These are phyloP conservation scores for Lepidurus couesii DNA, from an alignment of 1,140 invertebrate species.

Conservation along the genomic window DNA sequence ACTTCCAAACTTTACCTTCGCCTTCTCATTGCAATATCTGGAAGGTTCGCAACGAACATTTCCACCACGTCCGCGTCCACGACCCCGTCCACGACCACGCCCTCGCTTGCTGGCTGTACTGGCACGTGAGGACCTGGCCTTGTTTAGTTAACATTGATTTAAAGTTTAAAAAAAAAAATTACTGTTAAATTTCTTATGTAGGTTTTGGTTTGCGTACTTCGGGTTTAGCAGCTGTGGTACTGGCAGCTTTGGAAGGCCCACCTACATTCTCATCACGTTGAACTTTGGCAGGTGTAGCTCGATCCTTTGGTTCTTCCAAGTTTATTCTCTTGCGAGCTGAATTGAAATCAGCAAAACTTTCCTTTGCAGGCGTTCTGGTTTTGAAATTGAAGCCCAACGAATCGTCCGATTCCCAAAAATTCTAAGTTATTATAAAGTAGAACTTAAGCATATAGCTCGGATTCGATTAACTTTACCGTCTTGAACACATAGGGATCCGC, in stretches of 20 bases:
- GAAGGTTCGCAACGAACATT: not conserved
- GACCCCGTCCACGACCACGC: not conserved
- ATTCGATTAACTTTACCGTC: not conserved
- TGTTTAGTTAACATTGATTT: too few species aligned
- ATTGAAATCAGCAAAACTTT: not conserved
- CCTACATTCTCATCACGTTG: not conserved
- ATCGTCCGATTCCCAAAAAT: not conserved
- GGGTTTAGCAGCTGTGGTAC: not conserved
- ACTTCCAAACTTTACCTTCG: too few species aligned
- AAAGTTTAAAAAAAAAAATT: too few species aligned
- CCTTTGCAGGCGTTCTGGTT: not conserved
- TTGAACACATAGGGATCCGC: not conserved
- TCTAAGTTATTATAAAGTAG: not conserved
- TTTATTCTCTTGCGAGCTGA: not conserved
- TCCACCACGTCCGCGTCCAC: not conserved
- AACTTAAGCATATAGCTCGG: too few species aligned
- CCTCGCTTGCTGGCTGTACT: not conserved
- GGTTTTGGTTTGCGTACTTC: not conserved
- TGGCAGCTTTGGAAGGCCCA: not conserved
- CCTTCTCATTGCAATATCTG: too few species aligned
- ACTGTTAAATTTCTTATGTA: too few species aligned
- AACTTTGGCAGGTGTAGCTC: not conserved
- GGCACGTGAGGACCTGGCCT: not conserved
- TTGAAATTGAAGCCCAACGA: not conserved
- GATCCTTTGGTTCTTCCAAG: not conserved